Evolutionary conservation across 1,140 invertebrate species (phyloP).

Genomic region (Choristoneura fumiferana): DNA sequence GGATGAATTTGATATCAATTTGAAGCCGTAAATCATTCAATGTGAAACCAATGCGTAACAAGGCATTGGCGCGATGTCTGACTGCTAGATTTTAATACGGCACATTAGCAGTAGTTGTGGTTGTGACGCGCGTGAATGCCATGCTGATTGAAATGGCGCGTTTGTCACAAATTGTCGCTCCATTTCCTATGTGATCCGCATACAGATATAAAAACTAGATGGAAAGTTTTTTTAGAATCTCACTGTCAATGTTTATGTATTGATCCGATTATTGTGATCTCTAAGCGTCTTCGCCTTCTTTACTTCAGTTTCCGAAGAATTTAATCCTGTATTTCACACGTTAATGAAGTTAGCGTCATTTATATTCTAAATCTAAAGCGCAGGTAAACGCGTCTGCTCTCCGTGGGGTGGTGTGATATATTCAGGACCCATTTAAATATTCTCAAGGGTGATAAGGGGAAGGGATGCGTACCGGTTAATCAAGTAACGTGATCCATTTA

Average conservation of each 20-base stretch:
- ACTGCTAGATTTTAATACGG: constrained; percentile 64
- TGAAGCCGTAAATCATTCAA: constrained; percentile 35
- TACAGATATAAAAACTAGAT: constrained; percentile 25
- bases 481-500: constrained; percentile 77
- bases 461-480: constrained; percentile 71
- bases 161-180: constrained; percentile 67
- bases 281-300: background rate
- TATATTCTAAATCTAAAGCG: constrained; percentile 57
- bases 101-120: constrained; percentile 63
- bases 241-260: too few relatives aligned
- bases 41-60: constrained; percentile 48
- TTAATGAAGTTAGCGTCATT: constrained; percentile 66
- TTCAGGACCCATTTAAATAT: constrained; percentile 73
- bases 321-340: constrained; percentile 24
- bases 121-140: constrained; percentile 59
- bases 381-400: constrained; percentile 56
- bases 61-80: constrained; percentile 32
- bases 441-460: constrained; percentile 71
- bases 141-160: constrained; percentile 62
- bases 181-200: constrained; percentile 59
- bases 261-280: too few relatives aligned
- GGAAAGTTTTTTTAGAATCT: background rate
- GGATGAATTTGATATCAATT: constrained; percentile 28
- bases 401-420: constrained; percentile 65
- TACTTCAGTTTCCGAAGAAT: constrained; percentile 4